These are phyloP conservation scores for Diglossa brunneiventris DNA, from an alignment of 2,113 vertebrate genomes.

Conservation along the genomic window DNA sequence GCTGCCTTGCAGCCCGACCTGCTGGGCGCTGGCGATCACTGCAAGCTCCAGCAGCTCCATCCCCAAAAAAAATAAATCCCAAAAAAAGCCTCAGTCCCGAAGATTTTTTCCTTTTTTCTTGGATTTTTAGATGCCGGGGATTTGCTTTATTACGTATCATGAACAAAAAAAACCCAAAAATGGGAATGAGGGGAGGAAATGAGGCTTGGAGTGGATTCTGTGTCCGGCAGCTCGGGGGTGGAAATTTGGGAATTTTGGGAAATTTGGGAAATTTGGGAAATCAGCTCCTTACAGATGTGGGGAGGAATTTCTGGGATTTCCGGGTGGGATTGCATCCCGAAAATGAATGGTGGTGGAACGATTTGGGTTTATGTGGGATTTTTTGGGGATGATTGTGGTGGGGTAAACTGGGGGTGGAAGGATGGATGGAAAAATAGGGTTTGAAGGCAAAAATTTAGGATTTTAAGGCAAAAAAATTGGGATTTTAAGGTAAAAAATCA, in stretches of 20 bases:
- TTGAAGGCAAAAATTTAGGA: background rate
- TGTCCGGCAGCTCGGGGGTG: background rate
- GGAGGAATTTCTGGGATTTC: background rate
- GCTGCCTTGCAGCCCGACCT: constrained; percentile 78
- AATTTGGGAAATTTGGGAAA: background rate
- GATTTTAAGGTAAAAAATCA: background rate
- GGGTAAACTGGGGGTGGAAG: background rate
- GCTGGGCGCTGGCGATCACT: constrained; percentile 59
- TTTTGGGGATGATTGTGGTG: fast-evolving
- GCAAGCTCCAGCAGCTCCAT: background rate
- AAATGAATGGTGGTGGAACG: fast-evolving
- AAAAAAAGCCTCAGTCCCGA: background rate
- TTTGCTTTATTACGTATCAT: background rate
- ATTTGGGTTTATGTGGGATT: background rate
- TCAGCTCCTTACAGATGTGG: fast-evolving
- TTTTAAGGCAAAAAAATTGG: background rate
- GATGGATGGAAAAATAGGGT: background rate
- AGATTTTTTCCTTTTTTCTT: background rate
- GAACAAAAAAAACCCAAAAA: background rate
- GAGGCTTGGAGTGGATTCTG: background rate
- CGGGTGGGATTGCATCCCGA: background rate
- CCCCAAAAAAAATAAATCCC: background rate
- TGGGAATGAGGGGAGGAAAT: background rate
- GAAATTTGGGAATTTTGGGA: background rate
- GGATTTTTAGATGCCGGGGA: background rate